Percentiles rank a stretch among this genome's conserved stretches.
Conservation (phyloP, 2,797 vertebrate genomes). For the Lutjanus campechanus region DNA sequence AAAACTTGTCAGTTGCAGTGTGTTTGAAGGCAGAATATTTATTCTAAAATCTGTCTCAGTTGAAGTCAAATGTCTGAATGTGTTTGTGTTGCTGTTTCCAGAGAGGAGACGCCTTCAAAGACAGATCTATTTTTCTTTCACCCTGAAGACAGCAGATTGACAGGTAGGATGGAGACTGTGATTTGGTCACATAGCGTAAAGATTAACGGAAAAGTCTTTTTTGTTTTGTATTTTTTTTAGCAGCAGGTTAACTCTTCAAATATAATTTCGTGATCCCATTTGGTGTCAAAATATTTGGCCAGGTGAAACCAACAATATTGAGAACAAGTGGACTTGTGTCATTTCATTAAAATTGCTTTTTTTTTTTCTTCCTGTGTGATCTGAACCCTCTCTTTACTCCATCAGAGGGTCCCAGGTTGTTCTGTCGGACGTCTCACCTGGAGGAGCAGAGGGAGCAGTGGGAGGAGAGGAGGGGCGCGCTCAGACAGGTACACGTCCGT, state of each 20-base stretch:
- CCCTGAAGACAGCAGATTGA: slow-evolving; percentile 87
- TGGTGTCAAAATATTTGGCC: no score
- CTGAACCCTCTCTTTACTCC: not conserved
- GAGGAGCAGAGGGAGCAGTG: slow-evolving; percentile 82
- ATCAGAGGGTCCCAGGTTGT: slow-evolving; percentile 82
- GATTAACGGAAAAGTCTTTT: not conserved
- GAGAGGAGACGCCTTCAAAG: slow-evolving; percentile 69
- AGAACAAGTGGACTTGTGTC: not conserved
- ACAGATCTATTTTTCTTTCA: slow-evolving; percentile 90
- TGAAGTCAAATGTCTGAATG: not conserved
- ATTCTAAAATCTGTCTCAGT: no score
- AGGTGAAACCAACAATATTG: not conserved
- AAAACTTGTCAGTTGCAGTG: not conserved
- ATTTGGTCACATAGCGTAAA: not conserved
- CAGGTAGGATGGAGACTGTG: slow-evolving; percentile 78
- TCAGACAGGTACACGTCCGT: slow-evolving; percentile 75
- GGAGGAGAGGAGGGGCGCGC: slow-evolving; percentile 77
- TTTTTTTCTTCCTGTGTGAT: not conserved
- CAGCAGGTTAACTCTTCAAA: not conserved
- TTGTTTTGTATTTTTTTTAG: not conserved
- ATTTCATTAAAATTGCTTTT: not conserved
- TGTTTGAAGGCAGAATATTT: not conserved
- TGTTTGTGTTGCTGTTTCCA: slow-evolving; percentile 58
- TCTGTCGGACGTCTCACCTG: slow-evolving; percentile 76
- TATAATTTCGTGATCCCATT: not conserved